Evolutionary conservation across 2,113 vertebrate genomes (phyloP), one percentile per base, ranked within the genome.

Genomic region (Mixornis gularis): DNA sequence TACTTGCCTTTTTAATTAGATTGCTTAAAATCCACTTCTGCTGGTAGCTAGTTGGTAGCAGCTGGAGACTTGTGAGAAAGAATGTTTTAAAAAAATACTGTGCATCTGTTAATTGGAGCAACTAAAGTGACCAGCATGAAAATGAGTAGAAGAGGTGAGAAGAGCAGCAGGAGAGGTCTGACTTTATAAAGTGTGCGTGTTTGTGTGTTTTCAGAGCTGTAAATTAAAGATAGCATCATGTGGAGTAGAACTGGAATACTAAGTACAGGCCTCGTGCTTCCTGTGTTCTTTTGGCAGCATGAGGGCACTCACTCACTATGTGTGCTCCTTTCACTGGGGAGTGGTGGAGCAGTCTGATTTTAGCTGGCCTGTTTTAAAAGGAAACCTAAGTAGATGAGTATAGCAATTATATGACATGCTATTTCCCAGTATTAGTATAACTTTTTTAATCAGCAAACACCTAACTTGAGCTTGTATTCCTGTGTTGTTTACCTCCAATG

Each of bases 201-300:
- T 94, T 90, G 41, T 79, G 9, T 62, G 56, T 80, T 94, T 90
- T 80, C 78, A 69, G 72, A 94, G 82, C 79, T 94, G 72, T 81
- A 81, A 69, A n/a, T 85, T 95, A 95, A 93, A 94, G 94, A 80
- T 85, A 91, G 81, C 58, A 77, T 91, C 79, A 70, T 4, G 1
- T 58, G 71, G 52, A 66, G 86, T 62, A 74, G 52, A 53, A 79
- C 12, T 80, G 87, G 85, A 80, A 66, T 90, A 66, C 25, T 15
- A 49, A 91, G 48, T 41, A 12, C 59, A 76, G 40, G 48, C 49
- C 32, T 84, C 0, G 3, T 77, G 60, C 89, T 92, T 84, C 77
- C 73, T 81, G 66, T 77, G 60, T 83, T 92, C 24, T 74, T 90
- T 70, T 78, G 88, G 82, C 85, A 74, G 76, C 3, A 1, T 69